Evolutionary conservation across 2,113 vertebrate genomes (phyloP).

Genomic region (Phylloscopus whistleri): DNA sequence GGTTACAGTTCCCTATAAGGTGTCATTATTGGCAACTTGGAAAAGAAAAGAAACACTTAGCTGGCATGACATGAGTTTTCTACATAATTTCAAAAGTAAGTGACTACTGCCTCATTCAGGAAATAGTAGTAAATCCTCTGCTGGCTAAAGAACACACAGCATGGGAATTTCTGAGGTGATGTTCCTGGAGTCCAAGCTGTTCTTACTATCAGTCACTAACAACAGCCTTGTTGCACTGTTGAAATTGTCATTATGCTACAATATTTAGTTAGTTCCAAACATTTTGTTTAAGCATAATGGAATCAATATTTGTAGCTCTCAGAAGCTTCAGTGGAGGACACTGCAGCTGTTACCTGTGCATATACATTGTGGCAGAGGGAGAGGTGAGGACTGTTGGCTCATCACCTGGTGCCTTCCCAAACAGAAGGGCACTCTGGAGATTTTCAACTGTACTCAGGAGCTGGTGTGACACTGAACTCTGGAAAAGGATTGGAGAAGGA

Average conservation of each 20-base stretch:
- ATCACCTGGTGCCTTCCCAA: slow-evolving; percentile 71
- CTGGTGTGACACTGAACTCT: slow-evolving; percentile 64
- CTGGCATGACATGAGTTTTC: background rate
- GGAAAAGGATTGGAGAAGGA: background rate
- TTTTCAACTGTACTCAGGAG: slow-evolving; percentile 78
- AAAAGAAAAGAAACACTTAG: background rate
- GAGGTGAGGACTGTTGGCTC: slow-evolving; percentile 76
- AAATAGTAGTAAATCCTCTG: background rate
- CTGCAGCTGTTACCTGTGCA: slow-evolving; percentile 81
- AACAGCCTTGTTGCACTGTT: background rate
- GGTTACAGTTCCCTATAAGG: background rate
- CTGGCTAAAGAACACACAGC: background rate
- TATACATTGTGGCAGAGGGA: slow-evolving; percentile 82
- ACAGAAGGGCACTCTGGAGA: slow-evolving; percentile 83
- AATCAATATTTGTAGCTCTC: background rate
- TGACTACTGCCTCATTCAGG: background rate
- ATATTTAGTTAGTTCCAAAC: background rate
- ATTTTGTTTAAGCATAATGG: background rate
- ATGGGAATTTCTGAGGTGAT: background rate
- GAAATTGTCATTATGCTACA: background rate
- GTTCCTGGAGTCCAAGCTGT: background rate
- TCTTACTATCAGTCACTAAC: background rate
- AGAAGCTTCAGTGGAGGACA: background rate
- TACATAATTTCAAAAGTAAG: background rate
- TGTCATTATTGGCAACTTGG: background rate